Evolutionary conservation across 1,140 invertebrate genomes (phyloP).

Genomic region (Eubasilissa regina): DNA sequence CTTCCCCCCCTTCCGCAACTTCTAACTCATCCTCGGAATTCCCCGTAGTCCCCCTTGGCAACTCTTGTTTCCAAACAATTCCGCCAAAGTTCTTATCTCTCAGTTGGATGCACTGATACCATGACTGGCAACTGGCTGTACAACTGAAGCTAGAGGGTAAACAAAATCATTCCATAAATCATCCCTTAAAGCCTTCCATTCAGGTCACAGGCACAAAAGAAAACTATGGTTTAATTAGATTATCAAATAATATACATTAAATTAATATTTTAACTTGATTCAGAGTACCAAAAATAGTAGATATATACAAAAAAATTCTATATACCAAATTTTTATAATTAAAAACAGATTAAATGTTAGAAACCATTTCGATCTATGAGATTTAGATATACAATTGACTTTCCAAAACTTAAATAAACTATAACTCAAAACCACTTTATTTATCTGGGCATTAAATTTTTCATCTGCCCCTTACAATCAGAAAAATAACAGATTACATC

Average conservation of each 20-base stretch:
- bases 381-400: too few species aligned
- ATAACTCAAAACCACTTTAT: too few species aligned
- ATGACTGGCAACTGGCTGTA: conserved; percentile 52
- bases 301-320: too few species aligned
- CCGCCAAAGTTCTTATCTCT: conserved; percentile 52
- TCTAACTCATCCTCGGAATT: neutral
- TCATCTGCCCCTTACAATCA: too few species aligned
- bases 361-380: too few species aligned
- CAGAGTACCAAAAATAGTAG: too few species aligned
- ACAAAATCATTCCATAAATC: conserved; percentile 55
- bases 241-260: neutral
- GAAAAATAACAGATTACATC: too few species aligned
- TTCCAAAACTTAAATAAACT: too few species aligned
- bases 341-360: too few species aligned
- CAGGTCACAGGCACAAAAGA: neutral
- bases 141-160: conserved; percentile 39
- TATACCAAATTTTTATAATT: too few species aligned
- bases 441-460: too few species aligned
- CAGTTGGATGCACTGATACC: conserved; percentile 52
- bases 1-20: neutral
- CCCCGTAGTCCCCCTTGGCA: neutral
- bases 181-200: conserved; percentile 31
- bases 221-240: conserved; percentile 1
- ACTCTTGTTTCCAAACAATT: conserved; percentile 34
- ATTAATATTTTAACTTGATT: neutral